Base-by-base conservation (phyloP, 2,888 invertebrate species). In the Sussaba pulchella region DNA sequence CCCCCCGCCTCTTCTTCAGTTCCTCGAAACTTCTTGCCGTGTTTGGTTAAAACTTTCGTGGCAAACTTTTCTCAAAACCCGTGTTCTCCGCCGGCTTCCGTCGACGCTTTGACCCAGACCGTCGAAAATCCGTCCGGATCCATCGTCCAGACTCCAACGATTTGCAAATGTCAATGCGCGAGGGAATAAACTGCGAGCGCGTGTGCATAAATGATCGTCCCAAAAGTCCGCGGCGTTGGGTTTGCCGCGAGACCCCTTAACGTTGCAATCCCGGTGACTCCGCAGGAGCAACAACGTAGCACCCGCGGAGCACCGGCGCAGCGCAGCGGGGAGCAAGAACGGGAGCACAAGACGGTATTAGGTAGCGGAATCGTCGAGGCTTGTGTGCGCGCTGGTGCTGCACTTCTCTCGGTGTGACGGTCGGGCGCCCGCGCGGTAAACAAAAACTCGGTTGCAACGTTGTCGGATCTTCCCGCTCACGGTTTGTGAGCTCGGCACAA, bases 391-490 rank as follows among this genome's bases (percentile, higher is more conserved):
- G 61, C 69, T 24, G 85, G 82, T 81, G 82, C 83, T 85, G 83
- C 83, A 85, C 87, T 87, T 83, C 85, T 85, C 84, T 41, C 50
- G 50, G 66, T 52, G 76, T 72, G 54, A 63, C 67, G 66, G 72
- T 57, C 72, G 77, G 73, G 79, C 81, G 69, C 82, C 64, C 85
- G 87, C 85, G 87, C 87, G 89, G 89, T 91, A 91, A 91, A 91
- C 91, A 91, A 91, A 91, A 91, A 91, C 89, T 89, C 87, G 69
- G 84, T 84, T 86, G 90, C 91, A 88, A 90, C 90, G 91, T 91
- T 91, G 91, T 91, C 91, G 88, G 91, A 89, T 91, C 90, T 91
- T 89, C 84, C 88, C 87, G 89, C 88, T 88, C 86, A 70, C 75
- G 82, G 85, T 82, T 85, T 84, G 83, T 86, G 83, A 6, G 31